phyloP scores from a whole-genome alignment of 2,797 vertebrate species.

The Acanthurus leucopareius region DNA sequence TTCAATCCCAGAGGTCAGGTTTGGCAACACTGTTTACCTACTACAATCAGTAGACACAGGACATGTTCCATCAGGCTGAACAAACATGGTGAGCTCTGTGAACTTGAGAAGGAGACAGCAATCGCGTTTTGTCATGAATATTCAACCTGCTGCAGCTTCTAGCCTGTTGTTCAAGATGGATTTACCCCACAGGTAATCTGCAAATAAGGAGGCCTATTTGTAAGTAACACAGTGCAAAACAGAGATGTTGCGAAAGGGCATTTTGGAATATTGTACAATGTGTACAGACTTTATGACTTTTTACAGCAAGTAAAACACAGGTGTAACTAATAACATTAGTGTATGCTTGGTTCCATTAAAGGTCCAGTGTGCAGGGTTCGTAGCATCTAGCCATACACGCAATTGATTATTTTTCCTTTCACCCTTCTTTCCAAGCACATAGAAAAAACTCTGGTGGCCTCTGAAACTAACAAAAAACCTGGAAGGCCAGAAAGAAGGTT shows the following conservation, averaged over 20 bases:
- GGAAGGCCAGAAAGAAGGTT: too few species aligned
- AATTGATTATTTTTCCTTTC: too few species aligned
- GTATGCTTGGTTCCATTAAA: background rate
- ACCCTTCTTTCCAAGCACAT: too few species aligned
- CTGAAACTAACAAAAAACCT: too few species aligned
- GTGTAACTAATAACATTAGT: background rate
- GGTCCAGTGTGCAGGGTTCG: too few species aligned
- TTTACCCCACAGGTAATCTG: background rate
- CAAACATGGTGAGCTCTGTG: slow-evolving; percentile 49
- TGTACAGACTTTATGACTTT: background rate
- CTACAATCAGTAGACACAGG: slow-evolving; percentile 30
- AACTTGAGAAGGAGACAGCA: slow-evolving; percentile 7
- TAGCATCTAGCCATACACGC: too few species aligned
- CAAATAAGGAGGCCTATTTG: background rate
- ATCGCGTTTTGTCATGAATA: slow-evolving; percentile 5
- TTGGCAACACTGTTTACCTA: slow-evolving; percentile 46
- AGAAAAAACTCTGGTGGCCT: too few species aligned
- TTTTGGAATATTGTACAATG: background rate
- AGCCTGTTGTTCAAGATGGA: background rate
- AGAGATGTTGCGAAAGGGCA: background rate
- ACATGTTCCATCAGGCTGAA: slow-evolving; percentile 22
- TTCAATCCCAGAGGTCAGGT: slow-evolving; percentile 20
- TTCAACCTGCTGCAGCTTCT: slow-evolving; percentile 6
- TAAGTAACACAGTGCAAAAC: background rate
- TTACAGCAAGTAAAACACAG: background rate